Evolutionary conservation across 2,888 invertebrate species (phyloP).

Genomic region (Allygus modestus): DNA sequence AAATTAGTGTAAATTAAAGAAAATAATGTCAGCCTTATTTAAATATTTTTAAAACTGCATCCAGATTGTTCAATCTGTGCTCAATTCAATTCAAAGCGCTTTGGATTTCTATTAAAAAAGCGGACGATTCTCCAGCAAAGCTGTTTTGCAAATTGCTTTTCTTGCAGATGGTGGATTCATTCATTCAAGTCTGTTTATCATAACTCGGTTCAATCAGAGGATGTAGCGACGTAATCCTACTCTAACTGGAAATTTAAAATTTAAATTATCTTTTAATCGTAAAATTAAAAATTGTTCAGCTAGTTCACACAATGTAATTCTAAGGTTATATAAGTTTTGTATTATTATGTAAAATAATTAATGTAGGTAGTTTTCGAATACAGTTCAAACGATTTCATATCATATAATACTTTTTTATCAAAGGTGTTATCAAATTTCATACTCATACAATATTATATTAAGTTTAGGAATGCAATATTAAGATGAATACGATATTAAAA

Average conservation of each 20-base stretch:
- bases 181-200: slow-evolving; percentile 28
- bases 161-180: slow-evolving; percentile 10
- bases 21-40: neutral
- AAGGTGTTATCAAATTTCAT: too few relatives aligned
- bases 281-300: too few relatives aligned
- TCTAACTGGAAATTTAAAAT: neutral
- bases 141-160: slow-evolving; percentile 31
- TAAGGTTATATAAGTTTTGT: too few relatives aligned
- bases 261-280: neutral
- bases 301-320: too few relatives aligned
- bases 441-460: too few relatives aligned
- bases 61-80: slow-evolving; percentile 4
- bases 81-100: slow-evolving; percentile 6
- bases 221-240: neutral
- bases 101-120: slow-evolving; percentile 35
- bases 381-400: too few relatives aligned
- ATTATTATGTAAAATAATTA: too few relatives aligned
- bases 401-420: too few relatives aligned
- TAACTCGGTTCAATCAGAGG: neutral
- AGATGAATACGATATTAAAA: too few relatives aligned
- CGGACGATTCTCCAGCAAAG: slow-evolving; percentile 6
- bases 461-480: too few relatives aligned
- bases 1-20: too few relatives aligned
- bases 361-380: too few relatives aligned
- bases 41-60: slow-evolving; percentile 3